Base-by-base conservation (phyloP, 2,797 vertebrate species). In the Astyanax mexicanus region DNA sequence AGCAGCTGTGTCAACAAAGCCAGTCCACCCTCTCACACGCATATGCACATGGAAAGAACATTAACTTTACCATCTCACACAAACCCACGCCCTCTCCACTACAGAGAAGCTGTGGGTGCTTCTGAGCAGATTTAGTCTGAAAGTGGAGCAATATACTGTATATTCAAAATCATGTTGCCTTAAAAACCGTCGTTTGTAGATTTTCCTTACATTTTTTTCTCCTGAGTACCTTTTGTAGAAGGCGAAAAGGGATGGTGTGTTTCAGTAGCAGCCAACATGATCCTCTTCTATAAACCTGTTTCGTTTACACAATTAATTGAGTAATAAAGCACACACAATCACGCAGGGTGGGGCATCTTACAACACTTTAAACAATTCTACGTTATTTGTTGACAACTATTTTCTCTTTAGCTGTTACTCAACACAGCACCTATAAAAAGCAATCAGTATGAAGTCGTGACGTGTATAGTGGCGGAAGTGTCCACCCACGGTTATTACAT, bases 1-100 rank as follows among this genome's bases (percentile, higher is more conserved):
- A 83, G 62, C 91, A 92, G 90, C 92, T 93, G 91, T 91, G 90
- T 92, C 90, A 92, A 93, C 88, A 92, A 55, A 69, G 84, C 79
- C 81, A 27, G 81, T 74, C 70, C 10, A 60, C 71, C 49, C 23
- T 84, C 61, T 78, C 65, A 55, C 66, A 75, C 3, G 44, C 78
- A 69, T 64, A 65, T 78, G 17, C 52, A 67, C 21, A 70, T 60
- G 84, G 84, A 87, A 88, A 85, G 75, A 87, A 87, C 83, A 86
- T 87, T 89, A 86, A 74, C 85, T 23, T 21, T 65, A 83, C 80
- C 64, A 82, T 54, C 62, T 75, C 83, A 74, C 77, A 62, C 85
- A 82, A 84, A 77, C 35, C 37, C 35, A 60, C 60, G 40, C 32
- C 3, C 60, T 62, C 61, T 45, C n/a, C n/a, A 40, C 37, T 71